Evolutionary conservation across 2,113 vertebrate species (phyloP), one percentile per base, ranked within the genome.

Genomic region (Hyaena hyaena): DNA sequence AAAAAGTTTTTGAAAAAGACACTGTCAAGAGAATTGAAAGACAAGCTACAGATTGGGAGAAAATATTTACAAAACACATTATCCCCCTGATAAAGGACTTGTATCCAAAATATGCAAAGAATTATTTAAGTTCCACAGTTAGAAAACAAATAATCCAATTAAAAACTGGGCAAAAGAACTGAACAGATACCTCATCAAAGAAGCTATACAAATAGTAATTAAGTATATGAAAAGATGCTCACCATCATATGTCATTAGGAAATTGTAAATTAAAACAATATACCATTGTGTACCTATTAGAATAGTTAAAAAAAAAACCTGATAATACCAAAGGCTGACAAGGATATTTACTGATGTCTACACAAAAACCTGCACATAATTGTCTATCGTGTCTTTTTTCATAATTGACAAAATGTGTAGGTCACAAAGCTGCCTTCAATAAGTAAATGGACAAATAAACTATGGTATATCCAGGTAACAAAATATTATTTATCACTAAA

Each of bases 231-330:
- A 88, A 91, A 88, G 55, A 88, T 88, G 11, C 12, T 66, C 55
- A 82, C 39, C 39, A 80, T 80, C 63, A 58, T 65, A 65, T 48
- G 23, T 79, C 50, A 88, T 58, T 87, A 87, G 35, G 8, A 50
- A 88, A 68, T 2, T 94, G 17, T 8, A 82, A 82, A 82, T 69
- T 58, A 74, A 93, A 86, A 77, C 17, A 48, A 79, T 10, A 81
- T 90, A 76, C 19, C 43, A 76, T 43, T 35, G 58, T 12, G 73
- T 19, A 81, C 0, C n/a, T 10, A 73, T n/a, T 39, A 86, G 48
- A 86, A 58, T 39, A 58, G 58, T 24, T 90, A 90, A 90, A 90
- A 81, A 7, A 76, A 96, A 58, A 96, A 58, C 45, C n/a, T 24
- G 31, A 83, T 77, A 88, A 58, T 76, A 83, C 61, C 19, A 93